phyloP scores from a whole-genome alignment of 2,113 vertebrate genomes.

The Pao palembangensis region DNA sequence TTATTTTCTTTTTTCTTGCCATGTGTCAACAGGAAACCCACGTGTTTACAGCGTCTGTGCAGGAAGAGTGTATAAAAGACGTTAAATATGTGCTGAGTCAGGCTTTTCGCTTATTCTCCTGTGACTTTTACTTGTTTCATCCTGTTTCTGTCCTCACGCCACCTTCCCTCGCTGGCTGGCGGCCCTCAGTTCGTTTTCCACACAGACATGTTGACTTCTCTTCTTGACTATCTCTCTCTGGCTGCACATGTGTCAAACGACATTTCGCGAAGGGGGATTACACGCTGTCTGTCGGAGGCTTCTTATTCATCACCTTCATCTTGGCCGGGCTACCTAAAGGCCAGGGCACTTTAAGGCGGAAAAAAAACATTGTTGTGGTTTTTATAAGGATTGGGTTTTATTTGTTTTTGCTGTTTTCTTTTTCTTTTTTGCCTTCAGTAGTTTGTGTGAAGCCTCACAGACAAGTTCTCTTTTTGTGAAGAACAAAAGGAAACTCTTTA shows the following conservation, averaged over 20 bases:
- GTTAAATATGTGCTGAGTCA: no score
- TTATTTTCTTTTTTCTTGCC: not conserved
- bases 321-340: conserved; percentile 22
- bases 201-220: conserved; percentile 47
- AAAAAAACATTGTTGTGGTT: not conserved
- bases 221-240: conserved; percentile 53
- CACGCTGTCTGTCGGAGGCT: not conserved
- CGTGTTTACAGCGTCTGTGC: conserved; percentile 2
- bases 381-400: conserved; percentile 4
- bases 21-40: conserved; percentile 26
- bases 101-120: no score
- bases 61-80: no score
- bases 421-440: not conserved
- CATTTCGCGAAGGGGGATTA: conserved; percentile 40
- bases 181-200: conserved; percentile 35
- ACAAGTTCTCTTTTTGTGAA: conserved; percentile 11
- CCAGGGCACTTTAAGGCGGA: no score
- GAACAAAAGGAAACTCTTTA: conserved; percentile 23
- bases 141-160: conserved; percentile 40
- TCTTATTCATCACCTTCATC: no score
- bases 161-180: conserved; percentile 38
- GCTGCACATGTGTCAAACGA: conserved; percentile 54
- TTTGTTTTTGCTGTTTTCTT: no score
- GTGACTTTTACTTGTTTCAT: not conserved
- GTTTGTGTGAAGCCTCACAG: conserved; percentile 4